Base-by-base conservation (phyloP, 1,140 invertebrate genomes). In the Cydia amplana region DNA sequence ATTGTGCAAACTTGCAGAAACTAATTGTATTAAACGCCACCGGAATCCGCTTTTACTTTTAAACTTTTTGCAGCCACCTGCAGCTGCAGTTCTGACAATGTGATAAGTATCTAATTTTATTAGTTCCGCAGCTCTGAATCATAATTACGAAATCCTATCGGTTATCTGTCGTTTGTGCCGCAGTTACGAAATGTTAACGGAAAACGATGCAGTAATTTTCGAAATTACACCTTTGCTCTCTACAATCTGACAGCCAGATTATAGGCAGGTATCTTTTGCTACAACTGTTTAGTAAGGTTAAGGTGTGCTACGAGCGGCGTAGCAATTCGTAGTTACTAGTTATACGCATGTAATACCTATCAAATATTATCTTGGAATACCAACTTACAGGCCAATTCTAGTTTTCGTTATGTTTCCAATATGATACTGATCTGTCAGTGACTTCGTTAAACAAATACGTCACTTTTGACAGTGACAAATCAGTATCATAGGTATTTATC, bases 11-110 rank as follows among this genome's bases (percentile, higher is more conserved):
- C 18, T 60, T 60, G 55, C 20, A 60, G 20, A 60, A 60, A 70
- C 74, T 77, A 74, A 73, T 79, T 76, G 64, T 72, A 77, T 75
- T 76, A 49, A 75, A 78, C 76, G 74, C 76, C 74, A 80, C 75
- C 55, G 43, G 73, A 80, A 77, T 79, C 78, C 72, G 70, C 75
- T 83, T 75, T 81, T 78, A 77, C 74, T 82, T 80, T 83, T 78
- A 36, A 75, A 64, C 43, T 32, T 49, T 67, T 74, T 55, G n/a
- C 46, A 23, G 36, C n/a, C 65, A 70, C 65, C 65, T 70, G 65
- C 28, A n/a, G 36, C 36, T 65, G 64, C 64, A 23, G 20, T 65
- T 43, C 65, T 43, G 7, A 40, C 28, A 67, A 67, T 36, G 14
- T 36, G 28, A 28, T 67, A 25, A 25, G 25, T 25, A 32, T 14